phyloP scores from a whole-genome alignment of 2,797 vertebrate genomes.

The Tolypeutes matacus region DNA sequence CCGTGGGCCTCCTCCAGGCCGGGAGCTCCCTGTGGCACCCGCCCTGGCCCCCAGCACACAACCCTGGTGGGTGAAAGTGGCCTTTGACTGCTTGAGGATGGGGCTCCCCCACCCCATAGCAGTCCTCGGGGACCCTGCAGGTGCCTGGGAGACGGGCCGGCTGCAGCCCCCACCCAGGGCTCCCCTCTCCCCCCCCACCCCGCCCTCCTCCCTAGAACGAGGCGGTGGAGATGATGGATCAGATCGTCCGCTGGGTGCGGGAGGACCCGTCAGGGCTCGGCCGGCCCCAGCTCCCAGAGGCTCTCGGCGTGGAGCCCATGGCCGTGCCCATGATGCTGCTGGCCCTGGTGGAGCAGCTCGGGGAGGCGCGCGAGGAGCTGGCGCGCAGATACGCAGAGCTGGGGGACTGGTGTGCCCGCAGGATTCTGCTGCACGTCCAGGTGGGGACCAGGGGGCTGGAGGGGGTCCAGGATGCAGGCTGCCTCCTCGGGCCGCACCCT shows the following conservation, averaged over 20 bases:
- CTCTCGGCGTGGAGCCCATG: constrained; percentile 89
- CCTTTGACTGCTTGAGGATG: not conserved
- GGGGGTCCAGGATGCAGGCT: too few relatives aligned
- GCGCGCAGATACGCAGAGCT: constrained; percentile 88
- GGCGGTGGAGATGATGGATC: constrained; percentile 92
- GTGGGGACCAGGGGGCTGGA: constrained; percentile 77
- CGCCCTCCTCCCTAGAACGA: constrained; percentile 86
- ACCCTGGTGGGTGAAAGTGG: rapidly evolving
- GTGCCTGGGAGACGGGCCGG: not conserved
- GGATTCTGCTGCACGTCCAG: constrained; percentile 92
- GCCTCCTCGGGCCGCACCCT: too few relatives aligned
- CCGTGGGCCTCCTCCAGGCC: not conserved
- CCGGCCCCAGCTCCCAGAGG: constrained; percentile 88
- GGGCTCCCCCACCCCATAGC: not conserved
- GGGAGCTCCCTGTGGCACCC: not conserved
- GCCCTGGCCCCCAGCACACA: not conserved
- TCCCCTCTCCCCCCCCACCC: not conserved
- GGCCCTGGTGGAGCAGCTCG: constrained; percentile 92
- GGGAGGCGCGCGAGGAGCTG: constrained; percentile 84
- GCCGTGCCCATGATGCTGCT: constrained; percentile 95
- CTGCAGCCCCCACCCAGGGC: not conserved
- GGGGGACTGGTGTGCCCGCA: constrained; percentile 90
- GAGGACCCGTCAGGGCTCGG: constrained; percentile 90
- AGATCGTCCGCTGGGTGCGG: constrained; percentile 91
- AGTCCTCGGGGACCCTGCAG: not conserved